Evolutionary conservation across 2,888 invertebrate genomes (phyloP), one percentile per base, ranked within the genome.

Genomic region (Microplitis deprimator): DNA sequence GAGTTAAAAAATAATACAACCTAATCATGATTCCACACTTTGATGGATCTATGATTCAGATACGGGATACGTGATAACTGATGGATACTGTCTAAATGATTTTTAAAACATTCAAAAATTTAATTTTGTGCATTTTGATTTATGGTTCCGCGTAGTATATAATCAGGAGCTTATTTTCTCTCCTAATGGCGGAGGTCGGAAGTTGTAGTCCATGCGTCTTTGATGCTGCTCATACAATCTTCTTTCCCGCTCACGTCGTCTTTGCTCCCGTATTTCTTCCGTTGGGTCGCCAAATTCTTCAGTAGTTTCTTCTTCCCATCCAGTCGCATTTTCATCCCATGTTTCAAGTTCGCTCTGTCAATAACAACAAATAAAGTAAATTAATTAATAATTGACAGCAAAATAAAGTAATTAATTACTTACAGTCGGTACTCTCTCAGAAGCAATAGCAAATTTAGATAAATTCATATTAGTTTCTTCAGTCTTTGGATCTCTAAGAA

Each of bases 251-350:
- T 89, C 89, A 16, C 82, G 82, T 13, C 86, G 81, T 64, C 82
- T 85, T 73, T 88, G 87, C 65, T 88, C 88, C 20, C 88, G 82
- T 4, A 89, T 73, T n/a, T 83, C 82, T 80, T 82, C 83, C 5
- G 85, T 83, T 0, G 86, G 80, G 76, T 89, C 87, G 7, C 85
- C 86, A 65, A 87, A 86, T 79, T 89, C 88, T 72, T 88, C 85
- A 0, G 82, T 76, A 0, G 87, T 86, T 79, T 88, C 87, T 81
- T 92, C 91, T 79, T 92, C 92, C 92, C 92, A 92, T 41, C 91
- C 91, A n/a, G 88, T 89, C 20, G 85, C 87, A 79, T 91, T 91
- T 71, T 92, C 92, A 77, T 90, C 90, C 92, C 92, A 92, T 80
- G 92, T 92, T 82, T 90, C 91, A 16, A 92, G 87, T 80, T 92